These are phyloP conservation scores for Eutrigla gurnardus DNA, from an alignment of 2,797 vertebrate genomes.

Conservation along the genomic window DNA sequence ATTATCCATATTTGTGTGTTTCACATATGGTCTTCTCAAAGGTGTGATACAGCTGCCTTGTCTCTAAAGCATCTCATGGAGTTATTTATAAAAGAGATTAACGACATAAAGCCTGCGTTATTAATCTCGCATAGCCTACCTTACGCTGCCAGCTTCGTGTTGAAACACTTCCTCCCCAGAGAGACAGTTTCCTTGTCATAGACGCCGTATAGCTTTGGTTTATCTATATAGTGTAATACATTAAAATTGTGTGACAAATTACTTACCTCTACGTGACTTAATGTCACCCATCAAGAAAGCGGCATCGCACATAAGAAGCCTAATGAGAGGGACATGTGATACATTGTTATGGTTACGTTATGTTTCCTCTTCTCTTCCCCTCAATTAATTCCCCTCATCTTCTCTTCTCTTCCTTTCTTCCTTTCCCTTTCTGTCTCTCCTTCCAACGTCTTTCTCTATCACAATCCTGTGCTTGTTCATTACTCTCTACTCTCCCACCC, in stretches of 20 bases:
- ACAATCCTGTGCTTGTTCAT: constrained; percentile 34
- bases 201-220: constrained; percentile 5
- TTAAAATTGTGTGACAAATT: constrained; percentile 24
- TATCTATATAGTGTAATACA: constrained; percentile 18
- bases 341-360: constrained; percentile 11
- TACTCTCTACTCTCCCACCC: constrained; percentile 59
- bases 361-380: constrained; percentile 19
- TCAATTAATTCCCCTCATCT: constrained; percentile 14
- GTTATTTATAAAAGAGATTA: constrained; percentile 85
- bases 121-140: constrained; percentile 74
- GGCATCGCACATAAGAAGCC: constrained; percentile 1
- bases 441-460: constrained; percentile 28
- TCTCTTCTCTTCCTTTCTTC: constrained; percentile 7
- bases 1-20: constrained; percentile 50
- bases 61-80: constrained; percentile 60
- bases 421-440: constrained; percentile 18
- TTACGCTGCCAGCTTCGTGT: constrained; percentile 53
- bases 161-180: constrained; percentile 43
- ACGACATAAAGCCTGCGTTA: constrained; percentile 67
- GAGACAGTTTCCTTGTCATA: constrained; percentile 26
- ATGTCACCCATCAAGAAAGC: constrained; percentile 24
- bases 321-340: constrained; percentile 26
- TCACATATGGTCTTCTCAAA: constrained; percentile 66
- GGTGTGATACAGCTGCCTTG: constrained; percentile 68
- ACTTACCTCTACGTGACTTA: constrained; percentile 22